Percentiles rank a stretch among this genome's conserved stretches.
Evolutionary conservation across 1,140 invertebrate species (phyloP).

Genomic region (Asbolus verrucosus): DNA sequence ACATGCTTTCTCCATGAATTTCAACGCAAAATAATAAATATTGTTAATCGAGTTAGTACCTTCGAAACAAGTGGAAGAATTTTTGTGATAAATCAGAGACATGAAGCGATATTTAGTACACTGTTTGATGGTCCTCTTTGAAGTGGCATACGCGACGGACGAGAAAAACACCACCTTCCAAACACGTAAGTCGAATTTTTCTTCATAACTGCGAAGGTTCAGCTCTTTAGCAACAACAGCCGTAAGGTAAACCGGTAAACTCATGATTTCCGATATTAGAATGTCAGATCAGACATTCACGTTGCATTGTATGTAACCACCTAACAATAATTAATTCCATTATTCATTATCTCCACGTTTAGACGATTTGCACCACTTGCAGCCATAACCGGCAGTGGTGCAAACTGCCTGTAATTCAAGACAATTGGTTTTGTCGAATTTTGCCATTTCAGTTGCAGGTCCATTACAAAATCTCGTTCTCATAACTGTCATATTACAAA

Average conservation of each 20-base stretch:
- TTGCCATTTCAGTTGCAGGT: no score
- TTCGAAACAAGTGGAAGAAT: not conserved
- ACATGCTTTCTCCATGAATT: conserved; percentile 25
- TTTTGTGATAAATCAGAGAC: conserved; percentile 24
- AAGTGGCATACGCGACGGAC: conserved; percentile 15
- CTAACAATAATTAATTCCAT: no score
- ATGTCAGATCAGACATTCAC: no score
- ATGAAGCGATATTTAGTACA: conserved; percentile 5
- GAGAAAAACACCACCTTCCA: conserved; percentile 47
- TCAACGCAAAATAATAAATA: conserved; percentile 22
- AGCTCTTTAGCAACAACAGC: not conserved
- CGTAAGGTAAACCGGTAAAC: conserved; percentile 18
- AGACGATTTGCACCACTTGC: no score
- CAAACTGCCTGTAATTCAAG: no score
- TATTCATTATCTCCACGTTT: no score
- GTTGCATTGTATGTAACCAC: no score
- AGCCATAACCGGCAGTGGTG: no score
- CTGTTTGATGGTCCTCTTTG: conserved; percentile 29
- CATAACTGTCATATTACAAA: conserved; percentile 15
- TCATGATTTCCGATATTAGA: no score
- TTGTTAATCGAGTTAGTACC: not conserved
- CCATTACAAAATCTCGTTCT: conserved; percentile 21
- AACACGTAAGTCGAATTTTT: conserved; percentile 50
- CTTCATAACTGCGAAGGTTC: conserved; percentile 2
- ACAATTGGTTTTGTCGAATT: no score